phyloP scores from a whole-genome alignment of 1,140 invertebrate genomes.

The Tetramorium alpestre region DNA sequence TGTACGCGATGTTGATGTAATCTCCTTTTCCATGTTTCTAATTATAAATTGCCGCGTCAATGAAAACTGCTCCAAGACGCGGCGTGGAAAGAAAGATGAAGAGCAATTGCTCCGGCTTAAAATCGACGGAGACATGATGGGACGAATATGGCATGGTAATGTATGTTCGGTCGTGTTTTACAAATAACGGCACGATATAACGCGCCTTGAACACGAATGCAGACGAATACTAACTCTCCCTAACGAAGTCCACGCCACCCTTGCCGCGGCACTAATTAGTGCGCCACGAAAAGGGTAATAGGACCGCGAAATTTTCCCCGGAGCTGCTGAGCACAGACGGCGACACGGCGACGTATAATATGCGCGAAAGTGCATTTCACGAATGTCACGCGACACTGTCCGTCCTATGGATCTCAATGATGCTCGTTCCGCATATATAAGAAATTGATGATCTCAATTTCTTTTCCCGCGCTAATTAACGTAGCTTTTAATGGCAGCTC shows the following conservation, averaged over 20 bases:
- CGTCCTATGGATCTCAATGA: not conserved
- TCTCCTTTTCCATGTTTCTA: not conserved
- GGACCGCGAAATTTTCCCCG: slow-evolving; percentile 47
- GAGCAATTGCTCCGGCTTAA: slow-evolving; percentile 18
- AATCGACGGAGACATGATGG: not conserved
- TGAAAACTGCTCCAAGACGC: not conserved
- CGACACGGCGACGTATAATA: slow-evolving; percentile 11
- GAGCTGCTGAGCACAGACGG: slow-evolving; percentile 1
- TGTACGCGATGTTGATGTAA: not conserved
- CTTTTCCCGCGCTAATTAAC: slow-evolving; percentile 34
- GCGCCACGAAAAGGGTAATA: slow-evolving; percentile 49
- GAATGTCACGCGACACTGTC: slow-evolving; percentile 15
- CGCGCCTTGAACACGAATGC: slow-evolving; percentile 26
- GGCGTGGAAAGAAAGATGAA: not conserved
- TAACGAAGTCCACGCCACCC: slow-evolving; percentile 51
- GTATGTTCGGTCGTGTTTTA: slow-evolving; percentile 31
- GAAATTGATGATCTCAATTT: slow-evolving; percentile 3
- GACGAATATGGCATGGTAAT: not conserved
- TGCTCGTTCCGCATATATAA: not conserved
- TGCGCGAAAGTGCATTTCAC: not conserved
- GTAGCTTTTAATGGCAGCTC: slow-evolving; percentile 2
- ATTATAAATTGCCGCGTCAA: not conserved
- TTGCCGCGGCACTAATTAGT: slow-evolving; percentile 45
- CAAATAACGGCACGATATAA: slow-evolving; percentile 41
- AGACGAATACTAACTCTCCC: slow-evolving; percentile 11